Percentiles rank a stretch among this genome's conserved stretches.
Conservation (phyloP, 2,113 vertebrate species). For the Tricholaema leucomelas region DNA sequence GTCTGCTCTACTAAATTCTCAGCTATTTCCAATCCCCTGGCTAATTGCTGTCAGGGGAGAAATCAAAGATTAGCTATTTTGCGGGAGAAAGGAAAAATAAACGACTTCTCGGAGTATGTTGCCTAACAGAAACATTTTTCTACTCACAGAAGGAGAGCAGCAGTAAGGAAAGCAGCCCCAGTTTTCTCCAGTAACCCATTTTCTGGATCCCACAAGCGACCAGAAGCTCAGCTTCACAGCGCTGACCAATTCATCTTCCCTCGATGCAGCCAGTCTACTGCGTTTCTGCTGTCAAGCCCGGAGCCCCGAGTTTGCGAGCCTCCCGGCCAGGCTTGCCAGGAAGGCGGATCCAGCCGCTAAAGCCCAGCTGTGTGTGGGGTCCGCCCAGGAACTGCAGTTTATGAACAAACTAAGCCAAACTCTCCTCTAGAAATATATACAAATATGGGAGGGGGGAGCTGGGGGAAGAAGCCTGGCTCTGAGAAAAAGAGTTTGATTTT, state of each 20-base stretch:
- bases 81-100: constrained; percentile 42
- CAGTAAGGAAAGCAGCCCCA: constrained; percentile 59
- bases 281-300: constrained; percentile 23
- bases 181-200: constrained; percentile 73
- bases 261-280: not conserved
- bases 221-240: constrained; percentile 36
- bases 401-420: constrained; percentile 56
- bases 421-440: constrained; percentile 53
- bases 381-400: constrained; percentile 79
- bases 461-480: constrained; percentile 1
- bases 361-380: constrained; percentile 86
- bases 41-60: constrained; percentile 38
- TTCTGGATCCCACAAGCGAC: constrained; percentile 13
- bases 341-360: constrained; percentile 83
- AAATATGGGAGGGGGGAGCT: constrained; percentile 51
- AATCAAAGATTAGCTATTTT: constrained; percentile 12
- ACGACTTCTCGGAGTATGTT: not conserved
- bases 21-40: constrained; percentile 15
- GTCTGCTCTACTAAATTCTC: not conserved
- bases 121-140: constrained; percentile 23
- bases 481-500: not conserved
- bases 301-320: constrained; percentile 40
- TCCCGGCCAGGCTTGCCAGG: constrained; percentile 47
- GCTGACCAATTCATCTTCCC: constrained; percentile 15
- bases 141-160: constrained; percentile 80